Conservation (phyloP, 2,888 invertebrate species). For the Cactoblastis cactorum region DNA sequence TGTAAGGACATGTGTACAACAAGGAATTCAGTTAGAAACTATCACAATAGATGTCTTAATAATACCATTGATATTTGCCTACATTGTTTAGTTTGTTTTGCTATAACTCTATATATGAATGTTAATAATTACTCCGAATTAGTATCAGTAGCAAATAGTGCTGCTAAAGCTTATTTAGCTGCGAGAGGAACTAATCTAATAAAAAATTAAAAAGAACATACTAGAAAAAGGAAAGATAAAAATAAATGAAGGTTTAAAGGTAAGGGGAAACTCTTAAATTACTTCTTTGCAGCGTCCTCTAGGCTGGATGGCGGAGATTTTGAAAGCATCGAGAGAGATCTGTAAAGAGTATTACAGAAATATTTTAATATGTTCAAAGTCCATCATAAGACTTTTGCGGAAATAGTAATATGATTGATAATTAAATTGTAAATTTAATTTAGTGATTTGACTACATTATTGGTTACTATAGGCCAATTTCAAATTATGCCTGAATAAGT, state of each 20-base stretch:
- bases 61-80: conserved; percentile 28
- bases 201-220: conserved; percentile 14
- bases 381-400: conserved; percentile 5
- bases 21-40: conserved; percentile 30
- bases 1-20: conserved; percentile 28
- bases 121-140: conserved; percentile 3
- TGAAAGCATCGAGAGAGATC: conserved; percentile 67
- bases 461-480: too few relatives aligned
- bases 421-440: too few relatives aligned
- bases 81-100: conserved; percentile 19
- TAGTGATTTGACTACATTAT: too few relatives aligned
- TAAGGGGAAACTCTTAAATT: conserved; percentile 23
- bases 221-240: conserved; percentile 20
- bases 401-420: neutral
- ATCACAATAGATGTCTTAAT: conserved; percentile 34
- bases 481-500: neutral
- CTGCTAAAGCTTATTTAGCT: conserved; percentile 29
- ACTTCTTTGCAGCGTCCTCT: conserved; percentile 58
- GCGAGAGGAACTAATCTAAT: conserved; percentile 21
- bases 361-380: conserved; percentile 1
- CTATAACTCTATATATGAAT: conserved; percentile 5
- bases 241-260: conserved; percentile 24
- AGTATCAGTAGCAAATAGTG: conserved; percentile 21
- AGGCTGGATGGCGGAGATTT: conserved; percentile 65
- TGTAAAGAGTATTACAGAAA: conserved; percentile 40